phyloP scores from a whole-genome alignment of 2,113 vertebrate species.

The Tor tambroides region DNA sequence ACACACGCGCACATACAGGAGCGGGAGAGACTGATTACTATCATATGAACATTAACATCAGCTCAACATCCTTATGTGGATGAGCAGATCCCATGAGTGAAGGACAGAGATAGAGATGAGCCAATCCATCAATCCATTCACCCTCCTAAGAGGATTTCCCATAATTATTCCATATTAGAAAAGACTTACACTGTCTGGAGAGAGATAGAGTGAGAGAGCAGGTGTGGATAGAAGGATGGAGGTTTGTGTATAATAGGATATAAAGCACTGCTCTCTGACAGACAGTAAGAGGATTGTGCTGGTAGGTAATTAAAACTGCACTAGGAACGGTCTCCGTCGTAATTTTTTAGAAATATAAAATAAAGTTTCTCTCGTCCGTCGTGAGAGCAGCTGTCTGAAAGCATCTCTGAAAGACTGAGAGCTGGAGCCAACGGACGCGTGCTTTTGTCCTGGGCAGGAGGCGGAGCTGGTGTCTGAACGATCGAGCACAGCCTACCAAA shows the following conservation, averaged over 20 bases:
- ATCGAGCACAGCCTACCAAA: conserved; percentile 73
- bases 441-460: conserved; percentile 68
- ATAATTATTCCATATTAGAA: conserved; percentile 61
- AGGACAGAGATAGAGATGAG: conserved; percentile 33
- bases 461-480: conserved; percentile 72
- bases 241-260: not conserved
- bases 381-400: not conserved
- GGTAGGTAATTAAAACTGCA: conserved; percentile 32
- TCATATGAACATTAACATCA: conserved; percentile 10
- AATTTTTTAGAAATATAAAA: conserved; percentile 11
- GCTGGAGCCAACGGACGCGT: conserved; percentile 49
- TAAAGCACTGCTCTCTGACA: conserved; percentile 19
- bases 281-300: conserved; percentile 13
- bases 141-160: conserved; percentile 60
- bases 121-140: conserved; percentile 62
- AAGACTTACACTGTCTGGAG: conserved; percentile 59
- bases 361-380: conserved; percentile 24
- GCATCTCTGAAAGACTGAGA: conserved; percentile 63
- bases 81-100: conserved; percentile 5
- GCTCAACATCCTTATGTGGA: not conserved
- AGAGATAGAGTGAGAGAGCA: conserved; percentile 21
- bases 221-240: not conserved
- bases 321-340: not conserved
- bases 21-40: not conserved
- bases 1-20: not conserved